A percentile compares a stretch with the other conserved stretches of the same genome.
phyloP scores from a whole-genome alignment of 2,888 invertebrate species.

The Drosophila testacea region DNA sequence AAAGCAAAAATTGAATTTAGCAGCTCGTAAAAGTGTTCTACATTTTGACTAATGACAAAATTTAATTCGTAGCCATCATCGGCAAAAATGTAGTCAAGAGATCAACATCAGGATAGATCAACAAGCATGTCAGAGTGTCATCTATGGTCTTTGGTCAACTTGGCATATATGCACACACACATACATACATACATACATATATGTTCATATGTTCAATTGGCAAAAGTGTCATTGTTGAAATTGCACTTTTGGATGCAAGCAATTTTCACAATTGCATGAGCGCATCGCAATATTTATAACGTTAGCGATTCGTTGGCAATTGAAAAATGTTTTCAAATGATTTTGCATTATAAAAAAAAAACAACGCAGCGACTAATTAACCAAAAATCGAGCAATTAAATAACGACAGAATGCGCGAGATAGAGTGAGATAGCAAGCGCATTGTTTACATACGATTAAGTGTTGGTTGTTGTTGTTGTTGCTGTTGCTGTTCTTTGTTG shows the following conservation, averaged over 20 bases:
- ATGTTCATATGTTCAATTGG: slow-evolving; percentile 5
- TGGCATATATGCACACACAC: background rate
- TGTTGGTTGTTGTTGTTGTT: slow-evolving; percentile 19
- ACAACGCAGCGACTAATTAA: slow-evolving; percentile 62
- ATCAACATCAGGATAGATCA: slow-evolving; percentile 20
- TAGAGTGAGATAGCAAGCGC: slow-evolving; percentile 38
- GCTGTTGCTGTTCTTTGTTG: slow-evolving; percentile 6
- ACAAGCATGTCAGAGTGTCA: slow-evolving; percentile 10
- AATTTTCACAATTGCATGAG: slow-evolving; percentile 47
- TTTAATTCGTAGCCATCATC: slow-evolving; percentile 10
- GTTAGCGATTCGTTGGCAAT: slow-evolving; percentile 42
- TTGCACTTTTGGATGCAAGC: slow-evolving; percentile 28
- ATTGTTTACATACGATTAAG: slow-evolving; percentile 46
- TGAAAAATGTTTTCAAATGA: slow-evolving; percentile 38
- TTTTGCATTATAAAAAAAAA: slow-evolving; percentile 42
- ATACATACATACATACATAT: background rate
- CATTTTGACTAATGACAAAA: slow-evolving; percentile 15
- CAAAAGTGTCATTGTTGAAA: slow-evolving; percentile 34
- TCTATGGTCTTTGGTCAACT: background rate
- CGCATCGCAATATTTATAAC: slow-evolving; percentile 61
- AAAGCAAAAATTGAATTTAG: slow-evolving; percentile 7
- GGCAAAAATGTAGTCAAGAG: slow-evolving; percentile 11
- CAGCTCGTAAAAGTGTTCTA: slow-evolving; percentile 17
- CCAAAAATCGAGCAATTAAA: slow-evolving; percentile 52
- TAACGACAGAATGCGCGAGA: slow-evolving; percentile 10